These are phyloP conservation scores for Drosophila quinaria DNA, from an alignment of 2,888 invertebrate species.

Conservation along the genomic window DNA sequence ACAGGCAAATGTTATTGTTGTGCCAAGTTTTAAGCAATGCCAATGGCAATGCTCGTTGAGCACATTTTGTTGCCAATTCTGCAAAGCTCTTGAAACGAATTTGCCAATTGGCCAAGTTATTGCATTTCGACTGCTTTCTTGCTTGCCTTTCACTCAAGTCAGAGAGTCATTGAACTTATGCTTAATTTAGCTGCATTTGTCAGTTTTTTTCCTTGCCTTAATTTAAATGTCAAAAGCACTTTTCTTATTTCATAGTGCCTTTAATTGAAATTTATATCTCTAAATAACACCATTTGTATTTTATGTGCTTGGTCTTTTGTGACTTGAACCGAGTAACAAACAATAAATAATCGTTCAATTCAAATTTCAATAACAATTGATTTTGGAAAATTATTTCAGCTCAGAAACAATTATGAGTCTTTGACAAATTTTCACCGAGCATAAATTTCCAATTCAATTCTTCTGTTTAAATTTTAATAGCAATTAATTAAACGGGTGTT, in stretches of 20 bases:
- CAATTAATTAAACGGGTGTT: constrained; percentile 23
- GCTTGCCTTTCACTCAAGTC: constrained; percentile 37
- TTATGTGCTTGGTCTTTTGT: constrained; percentile 10
- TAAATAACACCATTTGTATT: constrained; percentile 1
- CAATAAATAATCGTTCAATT: constrained; percentile 2
- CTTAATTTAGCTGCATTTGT: constrained; percentile 16
- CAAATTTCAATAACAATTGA: neutral
- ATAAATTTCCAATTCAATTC: constrained; percentile 27
- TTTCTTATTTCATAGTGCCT: neutral
- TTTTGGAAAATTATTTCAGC: neutral
- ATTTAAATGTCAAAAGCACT: constrained; percentile 37
- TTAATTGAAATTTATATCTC: neutral
- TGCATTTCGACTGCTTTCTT: constrained; percentile 39
- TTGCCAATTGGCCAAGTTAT: constrained; percentile 63
- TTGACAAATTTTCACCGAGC: constrained; percentile 6
- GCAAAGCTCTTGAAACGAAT: constrained; percentile 46
- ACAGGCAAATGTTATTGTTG: constrained; percentile 42
- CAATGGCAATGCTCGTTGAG: constrained; percentile 58
- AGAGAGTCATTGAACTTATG: constrained; percentile 59
- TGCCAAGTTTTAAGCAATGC: constrained; percentile 59
- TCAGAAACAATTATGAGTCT: constrained; percentile 1
- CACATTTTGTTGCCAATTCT: constrained; percentile 70
- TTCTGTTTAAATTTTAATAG: constrained; percentile 15
- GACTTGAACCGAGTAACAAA: neutral
- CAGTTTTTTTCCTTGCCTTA: constrained; percentile 6